Evolutionary conservation across 2,797 vertebrate species (phyloP).

Genomic region (Aphelocoma californica): DNA sequence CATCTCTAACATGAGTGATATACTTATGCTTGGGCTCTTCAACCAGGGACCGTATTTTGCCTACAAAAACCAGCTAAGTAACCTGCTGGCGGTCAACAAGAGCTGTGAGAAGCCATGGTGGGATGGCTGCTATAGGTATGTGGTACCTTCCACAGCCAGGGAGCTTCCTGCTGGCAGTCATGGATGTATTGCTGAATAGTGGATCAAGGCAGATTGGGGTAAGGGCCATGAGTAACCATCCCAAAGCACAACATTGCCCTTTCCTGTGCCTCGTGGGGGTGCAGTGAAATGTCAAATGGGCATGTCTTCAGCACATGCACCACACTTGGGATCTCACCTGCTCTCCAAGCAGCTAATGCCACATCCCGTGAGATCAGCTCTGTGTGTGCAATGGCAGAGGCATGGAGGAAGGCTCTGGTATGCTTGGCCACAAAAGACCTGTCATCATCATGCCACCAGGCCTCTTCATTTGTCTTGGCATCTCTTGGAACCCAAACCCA

Average conservation of each 20-base stretch:
- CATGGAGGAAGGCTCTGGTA: not conserved
- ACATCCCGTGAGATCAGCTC: not conserved
- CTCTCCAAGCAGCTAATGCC: not conserved
- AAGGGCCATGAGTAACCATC: not conserved
- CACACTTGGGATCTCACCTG: not conserved
- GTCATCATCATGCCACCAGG: fast-evolving
- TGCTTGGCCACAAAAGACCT: not conserved
- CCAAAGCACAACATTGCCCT: not conserved
- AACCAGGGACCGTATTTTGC: not conserved
- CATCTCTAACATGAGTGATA: not conserved
- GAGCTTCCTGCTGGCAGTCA: not conserved
- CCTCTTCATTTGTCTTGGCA: not conserved
- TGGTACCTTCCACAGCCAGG: not conserved
- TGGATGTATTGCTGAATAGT: not conserved
- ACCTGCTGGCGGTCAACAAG: not conserved
- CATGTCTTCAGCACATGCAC: fast-evolving
- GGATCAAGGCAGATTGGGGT: not conserved
- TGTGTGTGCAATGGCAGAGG: not conserved
- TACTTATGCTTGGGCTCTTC: not conserved
- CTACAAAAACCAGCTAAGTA: not conserved
- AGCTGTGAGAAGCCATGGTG: not conserved
- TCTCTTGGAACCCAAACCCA: not conserved
- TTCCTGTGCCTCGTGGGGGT: not conserved
- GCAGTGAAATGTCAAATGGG: not conserved
- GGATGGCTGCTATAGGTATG: not conserved